Base-by-base conservation (phyloP, 2,888 invertebrate species). In the Dicyrtomina minuta region DNA sequence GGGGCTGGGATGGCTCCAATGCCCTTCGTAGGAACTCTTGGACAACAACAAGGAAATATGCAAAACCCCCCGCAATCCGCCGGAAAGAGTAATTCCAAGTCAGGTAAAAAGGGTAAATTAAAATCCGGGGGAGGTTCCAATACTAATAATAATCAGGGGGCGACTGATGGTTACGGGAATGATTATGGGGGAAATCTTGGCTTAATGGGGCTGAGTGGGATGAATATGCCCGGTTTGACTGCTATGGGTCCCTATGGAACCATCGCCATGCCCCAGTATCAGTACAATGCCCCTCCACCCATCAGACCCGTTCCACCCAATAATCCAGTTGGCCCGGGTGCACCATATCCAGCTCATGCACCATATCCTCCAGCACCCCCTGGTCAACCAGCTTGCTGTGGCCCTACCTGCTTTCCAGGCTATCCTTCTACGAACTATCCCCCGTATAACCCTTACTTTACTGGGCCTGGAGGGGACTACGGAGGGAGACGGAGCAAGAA, bases 181-280 rank as follows among this genome's bases (percentile, higher is more conserved):
- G n/a, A n/a, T n/a, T n/a, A n/a, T n/a, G 55, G n/a, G 15, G 65
- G 49, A 2, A 65, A 61, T 51, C 12, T 41, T 13, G 61, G 59
- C 39, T 55, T 68, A 44, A 44, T 61, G 49, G 67, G 67, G 0
- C 41, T 67, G 2, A 60, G 67, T 67, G 67, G 67, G 17, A 49
- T 59, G 49, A 67, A 67, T 51, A 59, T 67, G 59, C 59, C 59
- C 12, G 67, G 67, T 5, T 41, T 67, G 8, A 51, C 67, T 1
- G 41, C 44, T 13, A 67, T 67, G 67, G 67, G 67, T 10, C 67
- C 67, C 6, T 67, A 60, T 27, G 66, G 66, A 2, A 24, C 67
- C 10, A 33, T 59, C 6, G 58, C 58, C 0, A 58, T 60, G 49
- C 67, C 67, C 1, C n/a, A n/a, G n/a, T n/a, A n/a, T n/a, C n/a